Conservation (phyloP, 2,888 invertebrate genomes). For the Nemoura dubitans region DNA sequence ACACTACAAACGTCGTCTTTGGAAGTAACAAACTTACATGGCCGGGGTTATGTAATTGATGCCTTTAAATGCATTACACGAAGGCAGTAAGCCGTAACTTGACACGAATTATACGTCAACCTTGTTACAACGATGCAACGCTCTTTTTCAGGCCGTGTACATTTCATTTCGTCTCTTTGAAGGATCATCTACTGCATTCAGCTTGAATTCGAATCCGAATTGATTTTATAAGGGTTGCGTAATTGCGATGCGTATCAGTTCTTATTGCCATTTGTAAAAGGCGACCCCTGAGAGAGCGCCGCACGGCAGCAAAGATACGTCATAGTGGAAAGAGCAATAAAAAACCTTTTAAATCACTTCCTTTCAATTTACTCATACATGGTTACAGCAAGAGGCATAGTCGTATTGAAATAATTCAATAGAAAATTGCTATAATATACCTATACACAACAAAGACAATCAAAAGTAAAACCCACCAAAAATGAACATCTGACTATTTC, state of each 20-base stretch:
- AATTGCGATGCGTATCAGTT: constrained; percentile 21
- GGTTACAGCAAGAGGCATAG: neutral
- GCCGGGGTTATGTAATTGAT: too few relatives aligned
- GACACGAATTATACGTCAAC: too few relatives aligned
- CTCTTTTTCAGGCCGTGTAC: neutral
- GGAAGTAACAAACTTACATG: too few relatives aligned
- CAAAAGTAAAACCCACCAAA: neutral
- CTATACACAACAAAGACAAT: neutral
- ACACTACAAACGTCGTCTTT: too few relatives aligned
- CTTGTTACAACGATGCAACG: too few relatives aligned
- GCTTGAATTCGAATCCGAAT: neutral
- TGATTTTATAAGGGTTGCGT: constrained; percentile 23
- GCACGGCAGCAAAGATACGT: neutral
- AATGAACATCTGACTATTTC: neutral
- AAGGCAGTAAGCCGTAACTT: too few relatives aligned
- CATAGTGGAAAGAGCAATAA: neutral
- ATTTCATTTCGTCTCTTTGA: neutral
- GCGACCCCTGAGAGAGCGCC: neutral
- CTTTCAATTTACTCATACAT: neutral
- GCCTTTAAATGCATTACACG: too few relatives aligned
- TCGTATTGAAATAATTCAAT: neutral
- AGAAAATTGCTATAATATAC: neutral
- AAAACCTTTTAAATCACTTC: constrained; percentile 17
- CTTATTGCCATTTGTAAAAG: constrained; percentile 7
- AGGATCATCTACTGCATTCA: constrained; percentile 1